phyloP scores from a whole-genome alignment of 2,113 vertebrate genomes.

The Plestiodon gilberti region DNA sequence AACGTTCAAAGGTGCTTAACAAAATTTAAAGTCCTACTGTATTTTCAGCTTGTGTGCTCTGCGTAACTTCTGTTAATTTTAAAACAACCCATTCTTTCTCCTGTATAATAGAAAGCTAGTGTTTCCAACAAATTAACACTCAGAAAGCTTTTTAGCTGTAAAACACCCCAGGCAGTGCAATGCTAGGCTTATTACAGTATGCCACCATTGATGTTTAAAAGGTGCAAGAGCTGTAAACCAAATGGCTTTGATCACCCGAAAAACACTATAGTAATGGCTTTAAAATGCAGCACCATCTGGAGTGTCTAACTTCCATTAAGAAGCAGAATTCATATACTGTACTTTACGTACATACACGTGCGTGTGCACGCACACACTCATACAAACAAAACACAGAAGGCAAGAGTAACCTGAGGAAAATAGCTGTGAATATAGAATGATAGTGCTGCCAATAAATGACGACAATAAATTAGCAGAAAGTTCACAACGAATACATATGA shows the following conservation, averaged over 20 bases:
- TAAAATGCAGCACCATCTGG: conserved; percentile 32
- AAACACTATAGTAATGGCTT: conserved; percentile 17
- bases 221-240: conserved; percentile 20
- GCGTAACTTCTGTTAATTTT: not conserved
- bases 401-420: not conserved
- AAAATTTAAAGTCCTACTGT: not conserved
- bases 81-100: not conserved
- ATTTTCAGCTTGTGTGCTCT: not conserved
- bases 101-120: not conserved
- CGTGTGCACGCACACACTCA: fast-evolving
- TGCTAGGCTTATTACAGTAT: not conserved
- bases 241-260: not conserved
- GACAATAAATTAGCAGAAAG: not conserved
- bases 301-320: conserved; percentile 10
- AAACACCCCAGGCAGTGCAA: not conserved
- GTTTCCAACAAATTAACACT: not conserved
- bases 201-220: conserved; percentile 16
- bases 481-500: not conserved
- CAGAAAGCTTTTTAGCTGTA: not conserved
- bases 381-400: no score
- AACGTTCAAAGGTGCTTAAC: not conserved
- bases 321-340: not conserved
- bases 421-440: not conserved
- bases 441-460: not conserved
- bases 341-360: not conserved